These are phyloP conservation scores for Alloplasta piceator DNA, from an alignment of 2,888 invertebrate genomes.

Conservation along the genomic window DNA sequence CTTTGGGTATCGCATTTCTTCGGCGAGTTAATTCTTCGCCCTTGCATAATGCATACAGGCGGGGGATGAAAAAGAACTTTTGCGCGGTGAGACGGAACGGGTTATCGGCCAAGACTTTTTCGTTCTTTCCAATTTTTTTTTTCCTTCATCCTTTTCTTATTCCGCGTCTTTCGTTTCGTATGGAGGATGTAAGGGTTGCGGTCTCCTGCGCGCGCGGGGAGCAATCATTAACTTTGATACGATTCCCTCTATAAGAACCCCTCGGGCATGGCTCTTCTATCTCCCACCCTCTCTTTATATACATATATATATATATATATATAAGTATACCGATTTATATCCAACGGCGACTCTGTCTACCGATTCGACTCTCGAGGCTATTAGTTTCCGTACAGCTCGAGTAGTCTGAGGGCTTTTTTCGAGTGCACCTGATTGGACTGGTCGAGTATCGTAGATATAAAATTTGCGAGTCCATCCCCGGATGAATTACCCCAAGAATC, in stretches of 20 bases:
- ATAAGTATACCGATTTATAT: neutral
- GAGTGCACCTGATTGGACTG: conserved; percentile 46
- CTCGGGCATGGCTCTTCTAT: conserved; percentile 22
- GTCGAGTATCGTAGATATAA: conserved; percentile 37
- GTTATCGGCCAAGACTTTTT: conserved; percentile 46
- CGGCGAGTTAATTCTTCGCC: conserved; percentile 67
- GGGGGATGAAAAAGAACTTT: conserved; percentile 68
- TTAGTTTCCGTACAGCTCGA: conserved; percentile 60
- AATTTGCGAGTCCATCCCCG: neutral
- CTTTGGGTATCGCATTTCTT: conserved; percentile 67
- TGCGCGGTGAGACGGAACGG: conserved; percentile 45
- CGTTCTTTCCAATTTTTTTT: conserved; percentile 15
- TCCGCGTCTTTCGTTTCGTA: conserved; percentile 26
- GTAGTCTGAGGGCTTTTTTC: conserved; percentile 19
- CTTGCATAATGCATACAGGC: conserved; percentile 72
- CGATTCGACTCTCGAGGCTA: conserved; percentile 48
- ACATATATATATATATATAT: conserved; percentile 2
- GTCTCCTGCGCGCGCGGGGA: conserved; percentile 16
- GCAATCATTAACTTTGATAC: conserved; percentile 62
- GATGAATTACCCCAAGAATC: conserved; percentile 33
- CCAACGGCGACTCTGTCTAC: conserved; percentile 20
- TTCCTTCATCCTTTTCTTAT: conserved; percentile 7
- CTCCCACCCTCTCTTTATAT: neutral
- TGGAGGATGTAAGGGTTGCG: conserved; percentile 3
- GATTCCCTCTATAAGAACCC: conserved; percentile 27